Evolutionary conservation across 1,140 invertebrate genomes (phyloP), one percentile per base, ranked within the genome.

Genomic region (Zaprionus lachaisei): DNA sequence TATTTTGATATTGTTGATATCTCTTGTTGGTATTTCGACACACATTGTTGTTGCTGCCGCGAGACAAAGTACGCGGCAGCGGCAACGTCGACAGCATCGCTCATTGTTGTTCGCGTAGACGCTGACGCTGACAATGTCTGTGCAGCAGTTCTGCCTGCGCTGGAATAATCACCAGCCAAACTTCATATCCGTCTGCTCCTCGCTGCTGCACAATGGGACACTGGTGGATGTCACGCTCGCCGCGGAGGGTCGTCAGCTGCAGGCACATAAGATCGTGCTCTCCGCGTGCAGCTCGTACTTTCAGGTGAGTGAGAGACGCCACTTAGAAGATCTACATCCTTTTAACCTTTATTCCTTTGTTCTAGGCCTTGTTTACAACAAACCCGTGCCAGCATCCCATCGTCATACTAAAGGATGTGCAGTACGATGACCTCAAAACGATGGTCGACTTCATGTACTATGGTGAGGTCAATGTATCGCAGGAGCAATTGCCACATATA

Each of bases 371-470:
- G 56, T 97, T 97, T 82, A 96, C 96, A 24, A 94, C 96, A 44
- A 98, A 98, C 94, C 97, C 97, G 14, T 97, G 97, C 85, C 95
- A 97, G 84, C 97, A 98, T 94, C 97, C 97, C 5, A 97, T 98
- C 79, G 97, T 98, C 15, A 97, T 98, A 84, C 93, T 98, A 17
- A 97, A 98, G 92, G 97, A 98, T 94, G 96, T 98, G 3, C 96
- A 96, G 89, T 97, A 96, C 91, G 94, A 95, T 55, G 97, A 98
- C 93, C 94, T 98, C 47, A 96, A 96, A 91, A 97, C 96, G 38
- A 96, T 98, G 94, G 96, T 98, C 4, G 96, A 98, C 81, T 98
- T 98, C 92, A 98, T 98, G 96, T 98, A 98, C 92, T 97, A 97
- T 91, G 97, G 97, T 1, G 97, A 98, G 94, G 97, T 98, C 2